Percentiles rank a stretch among this genome's conserved stretches.
phyloP scores from a whole-genome alignment of 2,888 invertebrate species.

The Pollenia angustigena region DNA sequence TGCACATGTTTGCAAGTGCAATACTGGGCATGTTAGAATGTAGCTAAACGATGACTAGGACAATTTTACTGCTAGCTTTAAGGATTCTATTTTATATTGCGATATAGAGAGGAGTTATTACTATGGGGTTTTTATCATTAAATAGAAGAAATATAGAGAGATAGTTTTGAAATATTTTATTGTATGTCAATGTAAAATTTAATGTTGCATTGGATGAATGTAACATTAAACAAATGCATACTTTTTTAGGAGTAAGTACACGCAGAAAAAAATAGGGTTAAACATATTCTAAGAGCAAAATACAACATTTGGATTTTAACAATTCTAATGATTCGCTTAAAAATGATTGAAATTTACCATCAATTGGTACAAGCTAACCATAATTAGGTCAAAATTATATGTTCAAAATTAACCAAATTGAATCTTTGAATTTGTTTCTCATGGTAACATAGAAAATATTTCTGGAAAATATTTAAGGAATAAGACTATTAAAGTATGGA shows the following conservation, averaged over 20 bases:
- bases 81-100: neutral
- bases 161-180: conserved; percentile 3
- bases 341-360: too few species aligned
- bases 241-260: neutral
- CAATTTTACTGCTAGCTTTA: conserved; percentile 24
- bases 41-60: conserved; percentile 46
- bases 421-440: too few species aligned
- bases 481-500: too few species aligned
- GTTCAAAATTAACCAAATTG: too few species aligned
- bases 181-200: conserved; percentile 11
- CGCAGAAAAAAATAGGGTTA: neutral
- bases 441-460: too few species aligned
- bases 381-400: too few species aligned
- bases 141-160: neutral
- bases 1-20: conserved; percentile 24
- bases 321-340: too few species aligned
- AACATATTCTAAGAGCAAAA: too few species aligned
- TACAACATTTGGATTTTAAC: too few species aligned
- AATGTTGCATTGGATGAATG: neutral
- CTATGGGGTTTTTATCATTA: conserved; percentile 42
- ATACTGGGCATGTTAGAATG: neutral
- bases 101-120: conserved; percentile 10
- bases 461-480: too few species aligned
- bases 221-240: conserved; percentile 1
- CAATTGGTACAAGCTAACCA: too few species aligned